Base-by-base conservation (phyloP, 37 sponge, comb jelly and placozoan genomes). In the Cliona cf. orientalis region DNA sequence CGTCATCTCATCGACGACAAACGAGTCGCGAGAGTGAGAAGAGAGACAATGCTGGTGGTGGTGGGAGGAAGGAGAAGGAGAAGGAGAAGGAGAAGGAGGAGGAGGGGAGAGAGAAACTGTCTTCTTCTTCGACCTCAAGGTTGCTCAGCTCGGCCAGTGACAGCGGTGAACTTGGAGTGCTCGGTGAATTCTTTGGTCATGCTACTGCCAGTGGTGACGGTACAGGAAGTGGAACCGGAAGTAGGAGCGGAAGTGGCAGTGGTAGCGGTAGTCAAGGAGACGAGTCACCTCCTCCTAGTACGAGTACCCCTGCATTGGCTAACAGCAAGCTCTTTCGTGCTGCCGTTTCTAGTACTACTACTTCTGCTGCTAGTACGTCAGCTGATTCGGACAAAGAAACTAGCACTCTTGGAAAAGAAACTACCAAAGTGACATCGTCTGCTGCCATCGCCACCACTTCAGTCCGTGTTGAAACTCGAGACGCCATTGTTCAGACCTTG, bases 401-500 rank as follows among this genome's bases (percentile, higher is more conserved):
- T 49, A 17, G 14, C 55, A 49, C 55, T 49, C 55, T n/a, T n/a
- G n/a, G 17, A 17, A 49, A 26, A 61, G 62, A 61, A 32, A 34
- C 7, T 14, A 29, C 62, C 28, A 61, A 5, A 17, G 37, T 29
- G 33, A 26, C 44, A 5, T 43, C 29, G 4, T n/a, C n/a, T n/a
- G n/a, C n/a, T n/a, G n/a, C n/a, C n/a, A n/a, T n/a, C n/a, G n/a
- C n/a, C n/a, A n/a, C n/a, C n/a, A n/a, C n/a, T n/a, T n/a, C n/a
- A n/a, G n/a, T n/a, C n/a, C n/a, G n/a, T n/a, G n/a, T n/a, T n/a
- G n/a, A n/a, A n/a, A n/a, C n/a, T n/a, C n/a, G n/a, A n/a, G n/a
- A n/a, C n/a, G n/a, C n/a, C n/a, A n/a, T n/a, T n/a, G n/a, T n/a
- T 40, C 39, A 67, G 69, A 23, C 64, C 64, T 25, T 62, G 64